Conservation (phyloP, 2,797 vertebrate genomes). For the Sarcophilus harrisii region DNA sequence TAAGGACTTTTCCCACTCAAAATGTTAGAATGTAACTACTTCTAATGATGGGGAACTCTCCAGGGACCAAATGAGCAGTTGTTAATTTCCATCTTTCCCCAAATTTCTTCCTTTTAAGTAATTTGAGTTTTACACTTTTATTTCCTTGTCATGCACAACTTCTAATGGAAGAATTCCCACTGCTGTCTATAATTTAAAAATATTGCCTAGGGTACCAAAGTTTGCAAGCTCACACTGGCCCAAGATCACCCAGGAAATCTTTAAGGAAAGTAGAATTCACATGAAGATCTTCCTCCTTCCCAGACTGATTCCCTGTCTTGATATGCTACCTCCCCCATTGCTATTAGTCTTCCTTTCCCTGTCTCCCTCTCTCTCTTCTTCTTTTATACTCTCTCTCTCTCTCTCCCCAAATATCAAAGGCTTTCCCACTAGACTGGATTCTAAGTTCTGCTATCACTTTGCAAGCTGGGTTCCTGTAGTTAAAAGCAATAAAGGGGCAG, state of each 20-base stretch:
- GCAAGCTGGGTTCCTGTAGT: neutral
- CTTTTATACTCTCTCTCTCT: no score
- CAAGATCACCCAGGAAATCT: neutral
- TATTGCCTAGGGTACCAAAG: neutral
- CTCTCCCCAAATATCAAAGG: neutral
- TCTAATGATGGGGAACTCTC: neutral
- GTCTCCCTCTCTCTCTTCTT: no score
- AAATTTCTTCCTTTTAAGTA: neutral
- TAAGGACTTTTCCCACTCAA: neutral
- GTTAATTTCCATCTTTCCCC: neutral
- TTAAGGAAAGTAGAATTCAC: neutral
- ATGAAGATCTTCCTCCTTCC: neutral
- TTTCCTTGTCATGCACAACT: no score
- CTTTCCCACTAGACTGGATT: neutral
- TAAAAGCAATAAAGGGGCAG: neutral
- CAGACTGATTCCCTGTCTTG: neutral
- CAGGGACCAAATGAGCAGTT: neutral
- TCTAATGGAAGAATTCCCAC: neutral
- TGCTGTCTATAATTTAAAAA: neutral
- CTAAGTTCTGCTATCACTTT: accelerated
- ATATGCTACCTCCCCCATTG: neutral
- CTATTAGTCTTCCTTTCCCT: neutral
- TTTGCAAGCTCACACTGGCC: neutral
- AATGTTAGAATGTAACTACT: neutral
- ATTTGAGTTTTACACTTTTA: neutral